Percentiles rank a stretch among this genome's conserved stretches.
These are phyloP conservation scores for Adelognathus sp. DNA, from an alignment of 2,888 invertebrate genomes.

Conservation along the genomic window DNA sequence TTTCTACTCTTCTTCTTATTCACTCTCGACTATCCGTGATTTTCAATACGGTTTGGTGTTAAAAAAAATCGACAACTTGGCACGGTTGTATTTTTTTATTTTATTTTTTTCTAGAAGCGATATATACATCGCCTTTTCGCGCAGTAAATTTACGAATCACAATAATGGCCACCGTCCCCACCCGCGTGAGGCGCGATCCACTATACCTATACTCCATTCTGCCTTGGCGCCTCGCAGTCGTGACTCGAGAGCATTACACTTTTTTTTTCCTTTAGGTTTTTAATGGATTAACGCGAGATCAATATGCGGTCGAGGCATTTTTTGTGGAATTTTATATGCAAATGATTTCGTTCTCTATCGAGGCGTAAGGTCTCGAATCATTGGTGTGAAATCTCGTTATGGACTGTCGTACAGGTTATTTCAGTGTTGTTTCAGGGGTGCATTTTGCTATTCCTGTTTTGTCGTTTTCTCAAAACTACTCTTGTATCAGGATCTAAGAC, in stretches of 20 bases:
- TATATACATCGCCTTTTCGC: conserved; percentile 46
- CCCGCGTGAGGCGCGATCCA: conserved; percentile 58
- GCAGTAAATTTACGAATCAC: conserved; percentile 76
- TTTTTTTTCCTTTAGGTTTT: conserved; percentile 11
- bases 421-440: too few species aligned
- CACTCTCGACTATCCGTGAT: conserved; percentile 47
- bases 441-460: too few species aligned
- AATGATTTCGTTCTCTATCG: not conserved
- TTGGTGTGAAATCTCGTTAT: not conserved
- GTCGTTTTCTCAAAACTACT: too few species aligned
- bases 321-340: not conserved
- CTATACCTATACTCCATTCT: conserved; percentile 68
- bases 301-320: too few species aligned
- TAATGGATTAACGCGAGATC: conserved; percentile 21
- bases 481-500: too few species aligned
- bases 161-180: conserved; percentile 72
- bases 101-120: conserved; percentile 42
- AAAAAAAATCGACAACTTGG: conserved; percentile 35
- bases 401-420: not conserved
- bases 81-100: conserved; percentile 33
- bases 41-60: conserved; percentile 58
- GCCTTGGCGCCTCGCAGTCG: conserved; percentile 65
- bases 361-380: not conserved
- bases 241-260: not conserved
- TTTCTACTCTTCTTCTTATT: conserved; percentile 48